Conservation (phyloP, 2,888 invertebrate species). For the Tromatobia lineatoria region DNA sequence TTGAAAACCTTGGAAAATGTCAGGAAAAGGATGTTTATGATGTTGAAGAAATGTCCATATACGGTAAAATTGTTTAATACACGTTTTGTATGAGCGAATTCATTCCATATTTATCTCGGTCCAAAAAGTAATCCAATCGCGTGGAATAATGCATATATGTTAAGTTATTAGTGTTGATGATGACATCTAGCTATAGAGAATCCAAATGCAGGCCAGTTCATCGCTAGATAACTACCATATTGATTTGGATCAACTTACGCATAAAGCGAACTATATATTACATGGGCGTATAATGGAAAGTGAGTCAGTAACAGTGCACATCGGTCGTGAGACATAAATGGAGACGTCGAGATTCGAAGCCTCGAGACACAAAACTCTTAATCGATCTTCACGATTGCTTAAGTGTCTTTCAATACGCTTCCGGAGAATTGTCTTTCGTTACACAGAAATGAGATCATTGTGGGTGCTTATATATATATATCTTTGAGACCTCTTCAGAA, state of each 20-base stretch:
- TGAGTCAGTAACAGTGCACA: slow-evolving; percentile 35
- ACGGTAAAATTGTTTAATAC: too few relatives aligned
- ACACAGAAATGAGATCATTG: slow-evolving; percentile 37
- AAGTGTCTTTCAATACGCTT: slow-evolving; percentile 31
- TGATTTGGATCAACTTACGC: slow-evolving; percentile 47
- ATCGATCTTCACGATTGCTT: slow-evolving; percentile 17
- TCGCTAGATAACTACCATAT: slow-evolving; percentile 51
- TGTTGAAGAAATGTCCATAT: too few relatives aligned
- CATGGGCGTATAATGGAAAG: slow-evolving; percentile 54
- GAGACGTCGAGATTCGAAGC: slow-evolving; percentile 38
- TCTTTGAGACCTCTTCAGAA: not conserved
- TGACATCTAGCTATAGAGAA: not conserved
- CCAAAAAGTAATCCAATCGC: too few relatives aligned
- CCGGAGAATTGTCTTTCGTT: slow-evolving; percentile 45
- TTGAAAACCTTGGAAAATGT: too few relatives aligned
- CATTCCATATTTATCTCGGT: too few relatives aligned
- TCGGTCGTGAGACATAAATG: slow-evolving; percentile 45
- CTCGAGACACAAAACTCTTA: slow-evolving; percentile 30
- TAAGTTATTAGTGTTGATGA: not conserved
- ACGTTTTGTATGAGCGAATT: too few relatives aligned
- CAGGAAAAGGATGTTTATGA: too few relatives aligned
- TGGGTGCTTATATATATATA: slow-evolving; percentile 29
- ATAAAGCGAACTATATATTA: slow-evolving; percentile 14
- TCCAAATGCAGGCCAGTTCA: slow-evolving; percentile 21
- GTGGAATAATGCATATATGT: too few relatives aligned